phyloP scores from a whole-genome alignment of 2,113 vertebrate genomes.

The Burhinus oedicnemus region DNA sequence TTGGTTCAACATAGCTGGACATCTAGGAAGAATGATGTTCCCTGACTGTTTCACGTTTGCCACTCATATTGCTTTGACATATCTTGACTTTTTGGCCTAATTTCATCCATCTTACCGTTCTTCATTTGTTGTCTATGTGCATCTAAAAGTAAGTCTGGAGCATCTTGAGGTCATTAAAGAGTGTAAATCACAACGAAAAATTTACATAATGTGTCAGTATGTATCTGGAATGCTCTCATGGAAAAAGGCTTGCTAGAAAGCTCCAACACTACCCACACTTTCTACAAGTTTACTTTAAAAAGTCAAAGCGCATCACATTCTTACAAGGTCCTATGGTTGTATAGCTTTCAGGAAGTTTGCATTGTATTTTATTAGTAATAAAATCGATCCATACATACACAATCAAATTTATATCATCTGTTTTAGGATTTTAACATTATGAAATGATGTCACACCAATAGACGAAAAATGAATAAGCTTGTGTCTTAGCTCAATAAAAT shows the following conservation, averaged over 20 bases:
- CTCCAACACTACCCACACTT: not conserved
- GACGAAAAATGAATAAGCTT: not conserved
- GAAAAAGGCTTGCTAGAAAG: not conserved
- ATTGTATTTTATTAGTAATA: not conserved
- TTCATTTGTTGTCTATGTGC: not conserved
- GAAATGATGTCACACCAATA: not conserved
- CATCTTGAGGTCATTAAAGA: slow-evolving; percentile 49
- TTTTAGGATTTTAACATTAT: not conserved
- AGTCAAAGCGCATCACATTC: not conserved
- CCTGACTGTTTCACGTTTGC: slow-evolving; percentile 19
- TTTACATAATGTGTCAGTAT: slow-evolving; percentile 16
- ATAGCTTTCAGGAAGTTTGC: not conserved
- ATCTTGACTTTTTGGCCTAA: slow-evolving; percentile 48
- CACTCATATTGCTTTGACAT: slow-evolving; percentile 23
- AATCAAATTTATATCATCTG: not conserved
- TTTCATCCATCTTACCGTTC: slow-evolving; percentile 17
- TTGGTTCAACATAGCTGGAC: not conserved
- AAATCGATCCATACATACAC: not conserved
- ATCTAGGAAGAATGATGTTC: not conserved
- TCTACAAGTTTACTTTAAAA: not conserved
- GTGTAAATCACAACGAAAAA: slow-evolving; percentile 32
- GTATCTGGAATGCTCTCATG: not conserved
- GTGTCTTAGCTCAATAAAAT: not conserved
- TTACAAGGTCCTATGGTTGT: not conserved
- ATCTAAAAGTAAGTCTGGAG: slow-evolving; percentile 14